Base-by-base conservation (phyloP, 2,113 vertebrate genomes). In the Rhombomys opimus region DNA sequence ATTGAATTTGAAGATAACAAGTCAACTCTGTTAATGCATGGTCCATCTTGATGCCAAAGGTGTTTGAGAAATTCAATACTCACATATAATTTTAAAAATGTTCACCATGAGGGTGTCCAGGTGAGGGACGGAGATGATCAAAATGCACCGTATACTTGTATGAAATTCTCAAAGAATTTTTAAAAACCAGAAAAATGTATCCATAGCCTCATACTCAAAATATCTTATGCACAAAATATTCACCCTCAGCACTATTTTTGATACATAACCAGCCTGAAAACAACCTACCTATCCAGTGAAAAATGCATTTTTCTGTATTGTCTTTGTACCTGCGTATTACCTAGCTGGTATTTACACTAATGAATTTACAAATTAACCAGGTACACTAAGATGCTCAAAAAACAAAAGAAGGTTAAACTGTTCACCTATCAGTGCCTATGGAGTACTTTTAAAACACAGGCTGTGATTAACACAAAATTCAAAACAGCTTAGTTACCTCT, bases 301-400 rank as follows among this genome's bases (percentile, higher is more conserved):
- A 95, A 86, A 72, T 81, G 32, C 92, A 92, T 4, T 14, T 57
- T 93, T 35, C 50, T 59, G 30, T 82, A n/a, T 23, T 32, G 32
- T 72, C 93, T 92, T 65, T 88, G 70, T 27, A 94, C 70, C n/a
- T 65, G 59, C 72, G n/a, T 57, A 54, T 68, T 68, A 87, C 12
- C 35, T 59, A 81, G n/a, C 17, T 91, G 81, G 20, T 59, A 95
- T 18, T 90, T 9, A 75, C 7, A 27, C 9, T 14, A 81, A 91
- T 61, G 18, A 92, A 84, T 89, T 67, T 46, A 89, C 67, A 70
- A 92, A 30, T 68, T 86, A 93, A 32, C 17, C 20, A 30, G 82
- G 61, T 77, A 95, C 32, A 92, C 14, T 68, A 75, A 54, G 30
- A 90, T 61, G 54, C 59, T 81, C n/a, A 80, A 94, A 90, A 96